phyloP scores from a whole-genome alignment of 2,888 invertebrate genomes.

The Spodoptera picta region DNA sequence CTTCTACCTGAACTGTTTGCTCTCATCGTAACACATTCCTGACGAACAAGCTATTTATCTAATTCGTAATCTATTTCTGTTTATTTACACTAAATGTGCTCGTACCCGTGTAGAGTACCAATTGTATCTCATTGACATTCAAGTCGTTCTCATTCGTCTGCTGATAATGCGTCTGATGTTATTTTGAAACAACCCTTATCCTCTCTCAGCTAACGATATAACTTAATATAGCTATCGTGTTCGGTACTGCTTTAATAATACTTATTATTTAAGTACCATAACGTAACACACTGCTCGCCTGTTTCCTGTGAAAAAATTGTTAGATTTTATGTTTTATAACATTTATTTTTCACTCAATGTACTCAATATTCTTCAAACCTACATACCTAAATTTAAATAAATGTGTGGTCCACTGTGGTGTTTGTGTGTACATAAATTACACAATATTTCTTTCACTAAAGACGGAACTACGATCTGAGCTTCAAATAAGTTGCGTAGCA shows the following conservation, averaged over 20 bases:
- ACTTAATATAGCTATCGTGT: conserved; percentile 43
- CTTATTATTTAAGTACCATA: background rate
- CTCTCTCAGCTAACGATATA: conserved; percentile 46
- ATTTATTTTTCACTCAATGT: no score
- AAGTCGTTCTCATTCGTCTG: conserved; percentile 49
- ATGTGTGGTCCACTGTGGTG: no score
- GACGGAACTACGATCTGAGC: background rate
- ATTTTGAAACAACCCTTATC: conserved; percentile 53
- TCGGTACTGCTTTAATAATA: conserved; percentile 21
- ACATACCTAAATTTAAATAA: no score
- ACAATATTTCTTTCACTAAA: background rate
- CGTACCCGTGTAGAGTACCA: conserved; percentile 29
- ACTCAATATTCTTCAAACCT: no score
- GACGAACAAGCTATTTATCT: conserved; percentile 48
- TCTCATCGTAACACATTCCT: conserved; percentile 56
- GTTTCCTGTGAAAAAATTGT: no score
- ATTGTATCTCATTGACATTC: conserved; percentile 54
- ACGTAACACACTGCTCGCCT: no score
- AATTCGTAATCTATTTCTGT: conserved; percentile 46
- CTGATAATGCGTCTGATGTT: conserved; percentile 56
- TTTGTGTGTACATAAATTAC: no score
- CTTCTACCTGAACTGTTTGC: conserved; percentile 67
- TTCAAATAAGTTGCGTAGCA: conserved; percentile 7
- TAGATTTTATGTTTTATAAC: no score
- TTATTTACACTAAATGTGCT: conserved; percentile 34